Base-by-base conservation (phyloP, 2,888 invertebrate species). In the Nymphalis polychloros region DNA sequence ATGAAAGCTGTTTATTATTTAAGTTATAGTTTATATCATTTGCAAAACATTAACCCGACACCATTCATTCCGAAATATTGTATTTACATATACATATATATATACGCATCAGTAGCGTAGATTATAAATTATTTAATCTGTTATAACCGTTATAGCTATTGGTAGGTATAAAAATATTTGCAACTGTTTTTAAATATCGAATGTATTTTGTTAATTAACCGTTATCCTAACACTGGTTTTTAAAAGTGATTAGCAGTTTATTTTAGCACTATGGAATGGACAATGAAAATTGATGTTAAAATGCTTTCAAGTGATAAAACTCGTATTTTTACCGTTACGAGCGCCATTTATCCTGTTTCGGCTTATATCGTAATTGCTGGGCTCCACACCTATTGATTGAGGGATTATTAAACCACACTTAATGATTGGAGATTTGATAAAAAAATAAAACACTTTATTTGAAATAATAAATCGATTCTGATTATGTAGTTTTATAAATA, bases 341-440 rank as follows among this genome's bases (percentile, higher is more conserved):
- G 70, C 75, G 75, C 77, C 77, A 63, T 82, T 83, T 63, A 85
- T 75, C 70, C 81, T 82, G 72, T 88, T 88, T 74, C 91, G 79
- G 86, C 91, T 92, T 76, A 87, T 70, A 71, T 90, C 90, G 75
- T 92, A 92, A 83, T 91, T 92, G 50, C 84, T 79, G 19, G 83
- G 81, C 67, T 85, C 84, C 70, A 81, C 74, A 83, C 90, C 91
- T 91, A 84, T 60, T 31, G 63, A 66, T 46, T 3, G 50, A 31
- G 16, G 60, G 53, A 48, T 27, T 50, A 31, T n/a, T 20, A 23
- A 52, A 20, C 10, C 50, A 20, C 10, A 23, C 13, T 20, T 2
- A 52, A 52, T 20, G 1, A 20, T 8, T 2, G 10, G 5, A 5
- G 10, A 52, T 20, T 52, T 10, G 19, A 50, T 50, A 50, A 19